A percentile compares a stretch with the other conserved stretches of the same genome.
Evolutionary conservation across 2,888 invertebrate species (phyloP).

Genomic region (Folsomia manolachei): DNA sequence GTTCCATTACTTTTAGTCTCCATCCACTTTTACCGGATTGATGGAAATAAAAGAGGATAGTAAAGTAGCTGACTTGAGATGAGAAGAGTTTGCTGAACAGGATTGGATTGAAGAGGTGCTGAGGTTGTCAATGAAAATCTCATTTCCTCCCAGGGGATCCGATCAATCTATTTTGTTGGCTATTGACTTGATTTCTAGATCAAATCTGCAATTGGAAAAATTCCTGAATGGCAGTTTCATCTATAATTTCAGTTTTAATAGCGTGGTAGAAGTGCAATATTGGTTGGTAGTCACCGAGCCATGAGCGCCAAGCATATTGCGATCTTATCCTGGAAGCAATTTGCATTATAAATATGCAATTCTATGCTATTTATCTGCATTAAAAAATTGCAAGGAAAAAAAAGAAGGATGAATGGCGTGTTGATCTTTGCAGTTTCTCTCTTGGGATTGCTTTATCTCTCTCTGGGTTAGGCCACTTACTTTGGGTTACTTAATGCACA

Average conservation of each 20-base stretch:
- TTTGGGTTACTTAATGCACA: neutral
- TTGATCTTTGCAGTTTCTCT: neutral
- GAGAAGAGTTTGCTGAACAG: neutral
- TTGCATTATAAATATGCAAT: too few species aligned
- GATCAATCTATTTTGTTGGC: neutral
- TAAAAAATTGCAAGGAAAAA: neutral
- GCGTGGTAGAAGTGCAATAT: neutral
- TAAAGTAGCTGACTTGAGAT: neutral
- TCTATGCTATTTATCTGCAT: neutral
- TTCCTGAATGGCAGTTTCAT: neutral
- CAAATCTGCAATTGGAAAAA: neutral
- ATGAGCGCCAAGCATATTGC: neutral
- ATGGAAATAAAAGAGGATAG: too few species aligned
- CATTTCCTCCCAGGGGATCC: neutral
- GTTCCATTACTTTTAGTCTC: neutral
- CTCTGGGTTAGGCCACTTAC: too few species aligned
- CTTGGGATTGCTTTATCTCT: neutral
- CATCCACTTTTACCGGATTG: neutral
- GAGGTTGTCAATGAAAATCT: slow-evolving; percentile 4
- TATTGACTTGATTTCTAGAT: neutral
- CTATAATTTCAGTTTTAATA: too few species aligned
- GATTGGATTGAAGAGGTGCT: neutral
- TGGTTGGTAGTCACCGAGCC: neutral
- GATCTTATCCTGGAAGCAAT: neutral
- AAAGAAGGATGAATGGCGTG: too few species aligned